Evolutionary conservation across 2,797 vertebrate species (phyloP).

Genomic region (Falco biarmicus): DNA sequence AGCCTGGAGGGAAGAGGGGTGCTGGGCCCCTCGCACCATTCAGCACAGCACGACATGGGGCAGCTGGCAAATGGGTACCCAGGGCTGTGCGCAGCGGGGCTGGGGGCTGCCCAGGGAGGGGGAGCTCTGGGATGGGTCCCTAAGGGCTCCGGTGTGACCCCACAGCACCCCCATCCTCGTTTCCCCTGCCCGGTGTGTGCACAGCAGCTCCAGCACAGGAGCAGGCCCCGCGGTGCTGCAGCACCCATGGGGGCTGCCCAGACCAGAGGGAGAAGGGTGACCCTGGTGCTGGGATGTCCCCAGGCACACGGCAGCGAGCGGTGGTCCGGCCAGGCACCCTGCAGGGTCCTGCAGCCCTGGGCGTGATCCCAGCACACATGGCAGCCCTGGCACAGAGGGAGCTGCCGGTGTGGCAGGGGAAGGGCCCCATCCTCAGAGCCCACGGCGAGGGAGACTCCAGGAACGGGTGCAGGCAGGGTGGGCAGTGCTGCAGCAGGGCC

Average conservation of each 20-base stretch:
- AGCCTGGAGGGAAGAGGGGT: background rate
- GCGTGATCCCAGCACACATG: accelerated
- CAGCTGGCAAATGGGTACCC: accelerated
- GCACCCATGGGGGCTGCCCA: background rate
- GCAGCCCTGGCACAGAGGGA: background rate
- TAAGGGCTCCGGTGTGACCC: background rate
- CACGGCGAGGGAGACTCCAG: accelerated
- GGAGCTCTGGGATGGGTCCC: background rate
- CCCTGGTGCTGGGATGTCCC: accelerated
- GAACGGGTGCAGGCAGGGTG: accelerated
- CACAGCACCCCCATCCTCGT: background rate
- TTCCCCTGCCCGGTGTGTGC: accelerated
- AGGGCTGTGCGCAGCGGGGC: accelerated
- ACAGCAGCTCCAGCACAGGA: accelerated
- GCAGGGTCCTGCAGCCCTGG: background rate
- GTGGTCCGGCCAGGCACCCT: background rate
- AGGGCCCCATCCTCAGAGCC: background rate
- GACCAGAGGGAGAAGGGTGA: background rate
- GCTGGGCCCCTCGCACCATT: accelerated
- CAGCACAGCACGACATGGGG: accelerated
- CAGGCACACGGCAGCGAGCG: accelerated
- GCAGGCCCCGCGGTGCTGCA: accelerated
- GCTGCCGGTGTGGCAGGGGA: background rate
- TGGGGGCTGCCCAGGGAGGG: background rate
- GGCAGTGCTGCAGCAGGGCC: background rate